Evolutionary conservation across 2,797 vertebrate species (phyloP), one percentile per base, ranked within the genome.

Genomic region (Acomys russatus): DNA sequence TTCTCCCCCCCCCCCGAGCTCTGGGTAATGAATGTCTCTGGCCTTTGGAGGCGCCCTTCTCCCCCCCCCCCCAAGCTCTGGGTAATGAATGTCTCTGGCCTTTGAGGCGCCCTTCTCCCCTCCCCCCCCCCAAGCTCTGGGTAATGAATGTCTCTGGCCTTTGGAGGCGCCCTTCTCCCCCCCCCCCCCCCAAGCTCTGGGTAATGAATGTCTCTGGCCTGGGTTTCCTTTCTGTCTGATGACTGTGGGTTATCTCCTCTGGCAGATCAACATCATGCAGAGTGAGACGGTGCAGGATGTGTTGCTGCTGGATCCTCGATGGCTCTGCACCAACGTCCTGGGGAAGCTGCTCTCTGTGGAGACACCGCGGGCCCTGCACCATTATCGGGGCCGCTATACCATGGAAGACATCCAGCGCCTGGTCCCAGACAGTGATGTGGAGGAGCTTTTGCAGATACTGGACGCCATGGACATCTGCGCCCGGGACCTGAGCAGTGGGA

Each of bases 251-350:
- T 82, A n/a, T 94, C 33, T n/a, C n/a, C 84, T 95, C 35, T 10
- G 94, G 83, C 98, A 99, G 99, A 99, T 99, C 96, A 99, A 99
- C 98, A 99, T 99, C 98, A 99, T 99, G 99, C 99, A 99, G 98
- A 99, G 99, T 93, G 99, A 99, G 98, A 99, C 99, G 0, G 99
- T 99, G 63, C 99, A 99, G 98, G 99, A 99, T 1, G 99, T 99
- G 30, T 99, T 99, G 33, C 99, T 99, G 83, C 98, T 99, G 98
- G 99, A 99, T 98, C 99, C 99, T 23, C 99, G 99, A 87, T 99
- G 99, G 99, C 99, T 99, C 83, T 99, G 99, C 98, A 99, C 99
- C 98, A 99, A 96, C 4, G 98, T 99, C 83, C 99, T 99, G 44
- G 99, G 99, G 94, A 99, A 98, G 97, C 99, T 99, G 96, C 98